Evolutionary conservation across 2,113 vertebrate species (phyloP).

Genomic region (Crotalus horridus): DNA sequence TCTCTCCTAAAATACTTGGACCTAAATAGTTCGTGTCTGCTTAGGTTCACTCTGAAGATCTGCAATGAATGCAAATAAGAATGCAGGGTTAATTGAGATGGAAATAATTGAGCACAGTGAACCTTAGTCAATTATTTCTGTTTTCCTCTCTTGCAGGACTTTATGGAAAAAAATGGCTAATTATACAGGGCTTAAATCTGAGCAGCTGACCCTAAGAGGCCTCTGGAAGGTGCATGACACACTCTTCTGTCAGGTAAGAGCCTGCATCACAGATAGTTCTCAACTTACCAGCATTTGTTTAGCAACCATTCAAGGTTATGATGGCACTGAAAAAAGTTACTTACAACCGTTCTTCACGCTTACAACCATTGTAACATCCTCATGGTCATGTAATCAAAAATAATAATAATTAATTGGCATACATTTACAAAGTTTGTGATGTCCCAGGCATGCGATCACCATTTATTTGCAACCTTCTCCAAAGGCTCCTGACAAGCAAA

Average conservation of each 20-base stretch:
- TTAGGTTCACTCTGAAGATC: not conserved
- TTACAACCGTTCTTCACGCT: not conserved
- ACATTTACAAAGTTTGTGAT: not conserved
- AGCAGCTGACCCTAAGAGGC: constrained; percentile 54
- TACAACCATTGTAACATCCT: not conserved
- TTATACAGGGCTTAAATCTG: constrained; percentile 60
- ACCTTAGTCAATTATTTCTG: not conserved
- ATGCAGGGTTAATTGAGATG: not conserved
- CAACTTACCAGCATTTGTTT: not conserved
- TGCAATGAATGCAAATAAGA: not conserved
- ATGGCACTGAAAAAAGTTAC: not conserved
- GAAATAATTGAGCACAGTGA: not conserved
- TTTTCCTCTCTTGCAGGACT: constrained; percentile 37
- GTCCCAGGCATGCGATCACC: not conserved
- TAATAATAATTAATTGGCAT: not conserved
- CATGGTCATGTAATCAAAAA: not conserved
- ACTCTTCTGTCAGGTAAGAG: constrained; percentile 64
- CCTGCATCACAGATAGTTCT: not conserved
- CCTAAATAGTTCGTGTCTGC: not conserved
- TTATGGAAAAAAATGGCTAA: constrained; percentile 61
- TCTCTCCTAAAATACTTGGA: not conserved
- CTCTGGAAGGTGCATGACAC: constrained; percentile 65
- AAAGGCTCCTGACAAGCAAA: not conserved
- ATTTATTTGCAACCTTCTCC: not conserved
- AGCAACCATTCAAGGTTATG: not conserved